Conservation (phyloP, 2,888 invertebrate genomes). For the Limnephilus rhombicus region DNA sequence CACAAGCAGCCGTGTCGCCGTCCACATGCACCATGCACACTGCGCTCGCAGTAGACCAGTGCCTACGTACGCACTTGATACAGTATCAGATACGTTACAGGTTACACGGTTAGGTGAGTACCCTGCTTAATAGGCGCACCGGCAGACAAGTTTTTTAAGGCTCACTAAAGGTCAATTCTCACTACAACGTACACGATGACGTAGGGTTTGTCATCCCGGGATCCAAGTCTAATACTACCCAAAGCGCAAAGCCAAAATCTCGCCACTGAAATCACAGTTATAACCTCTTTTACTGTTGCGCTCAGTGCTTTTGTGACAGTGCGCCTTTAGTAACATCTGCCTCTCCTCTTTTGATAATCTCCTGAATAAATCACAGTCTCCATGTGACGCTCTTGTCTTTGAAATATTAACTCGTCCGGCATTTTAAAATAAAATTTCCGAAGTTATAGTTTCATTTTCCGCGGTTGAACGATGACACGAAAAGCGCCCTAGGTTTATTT, state of each 20-base stretch:
- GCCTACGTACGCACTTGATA: no score
- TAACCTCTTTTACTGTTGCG: background rate
- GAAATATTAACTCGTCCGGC: slow-evolving; percentile 19
- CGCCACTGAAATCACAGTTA: background rate
- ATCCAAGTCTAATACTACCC: background rate
- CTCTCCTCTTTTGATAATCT: slow-evolving; percentile 4
- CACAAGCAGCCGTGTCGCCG: no score
- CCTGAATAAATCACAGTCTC: slow-evolving; percentile 29
- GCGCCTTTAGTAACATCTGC: slow-evolving; percentile 4
- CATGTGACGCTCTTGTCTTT: background rate
- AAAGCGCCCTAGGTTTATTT: background rate
- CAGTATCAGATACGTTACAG: no score
- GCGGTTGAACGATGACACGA: background rate
- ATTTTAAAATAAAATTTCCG: background rate
- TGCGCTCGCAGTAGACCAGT: no score
- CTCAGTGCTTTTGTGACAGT: background rate
- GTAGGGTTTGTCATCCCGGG: no score
- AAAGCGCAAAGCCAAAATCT: background rate
- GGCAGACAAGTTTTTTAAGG: no score
- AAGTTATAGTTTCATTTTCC: background rate
- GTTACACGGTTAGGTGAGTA: no score
- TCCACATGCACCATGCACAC: no score
- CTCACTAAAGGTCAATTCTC: no score
- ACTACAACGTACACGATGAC: no score
- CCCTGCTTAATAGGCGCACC: no score